Conservation (phyloP, 2,888 invertebrate genomes). For the Tetragonula carbonaria region DNA sequence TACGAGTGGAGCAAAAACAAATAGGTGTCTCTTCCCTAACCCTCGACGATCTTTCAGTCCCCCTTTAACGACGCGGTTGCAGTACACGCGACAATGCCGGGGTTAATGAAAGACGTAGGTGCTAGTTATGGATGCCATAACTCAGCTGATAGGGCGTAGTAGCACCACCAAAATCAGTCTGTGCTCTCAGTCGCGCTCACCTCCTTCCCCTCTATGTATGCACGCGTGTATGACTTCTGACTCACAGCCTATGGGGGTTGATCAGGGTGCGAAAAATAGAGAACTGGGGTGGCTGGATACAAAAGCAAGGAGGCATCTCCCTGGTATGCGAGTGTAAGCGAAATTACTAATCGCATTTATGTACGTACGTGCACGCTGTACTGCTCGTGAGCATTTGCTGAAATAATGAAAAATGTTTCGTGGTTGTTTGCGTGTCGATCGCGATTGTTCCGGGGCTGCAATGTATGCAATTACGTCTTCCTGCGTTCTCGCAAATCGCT, state of each 20-base stretch:
- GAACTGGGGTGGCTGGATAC: conserved; percentile 44
- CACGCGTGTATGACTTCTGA: conserved; percentile 68
- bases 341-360: conserved; percentile 53
- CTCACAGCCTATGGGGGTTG: conserved; percentile 61
- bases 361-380: neutral
- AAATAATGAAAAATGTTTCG: conserved; percentile 48
- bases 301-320: conserved; percentile 48
- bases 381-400: conserved; percentile 34
- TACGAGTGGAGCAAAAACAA: conserved; percentile 71
- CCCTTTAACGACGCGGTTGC: conserved; percentile 66
- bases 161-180: conserved; percentile 61
- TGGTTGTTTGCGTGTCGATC: neutral
- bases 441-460: conserved; percentile 13
- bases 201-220: conserved; percentile 23
- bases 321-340: conserved; percentile 29
- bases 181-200: conserved; percentile 25
- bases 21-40: conserved; percentile 61
- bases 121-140: conserved; percentile 79
- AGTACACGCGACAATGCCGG: conserved; percentile 72
- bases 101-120: conserved; percentile 79
- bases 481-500: neutral
- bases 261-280: conserved; percentile 59
- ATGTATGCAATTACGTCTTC: neutral
- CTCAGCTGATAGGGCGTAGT: conserved; percentile 62
- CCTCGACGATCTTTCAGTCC: conserved; percentile 45